phyloP scores from a whole-genome alignment of 1,140 invertebrate genomes.

The Lasioglossum baleicum region DNA sequence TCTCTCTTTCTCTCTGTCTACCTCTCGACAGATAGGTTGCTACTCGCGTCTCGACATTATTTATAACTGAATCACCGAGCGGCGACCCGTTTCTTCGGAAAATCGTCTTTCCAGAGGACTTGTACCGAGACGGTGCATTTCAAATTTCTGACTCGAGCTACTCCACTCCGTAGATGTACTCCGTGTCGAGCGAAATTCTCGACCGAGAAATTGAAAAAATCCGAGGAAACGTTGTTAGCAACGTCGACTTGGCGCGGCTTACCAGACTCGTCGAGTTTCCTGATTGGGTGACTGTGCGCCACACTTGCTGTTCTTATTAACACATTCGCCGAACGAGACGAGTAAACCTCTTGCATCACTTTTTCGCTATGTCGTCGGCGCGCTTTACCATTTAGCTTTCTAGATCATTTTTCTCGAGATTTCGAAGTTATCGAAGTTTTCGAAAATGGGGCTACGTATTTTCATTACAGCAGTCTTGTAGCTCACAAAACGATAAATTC shows the following conservation, averaged over 20 bases:
- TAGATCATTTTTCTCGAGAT: too few relatives aligned
- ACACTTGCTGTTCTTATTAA: too few relatives aligned
- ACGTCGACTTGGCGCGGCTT: not conserved
- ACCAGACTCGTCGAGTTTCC: not conserved
- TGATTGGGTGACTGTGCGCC: too few relatives aligned
- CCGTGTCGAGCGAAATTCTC: constrained; percentile 11
- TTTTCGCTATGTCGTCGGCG: too few relatives aligned
- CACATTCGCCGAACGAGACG: too few relatives aligned
- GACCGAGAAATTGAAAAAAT: not conserved
- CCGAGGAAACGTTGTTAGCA: not conserved
- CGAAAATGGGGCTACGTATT: too few relatives aligned
- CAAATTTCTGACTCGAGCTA: constrained; percentile 27
- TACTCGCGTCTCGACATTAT: constrained; percentile 65
- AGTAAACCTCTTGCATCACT: too few relatives aligned
- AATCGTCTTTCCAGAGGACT: constrained; percentile 47
- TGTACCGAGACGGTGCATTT: constrained; percentile 57
- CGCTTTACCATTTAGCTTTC: too few relatives aligned
- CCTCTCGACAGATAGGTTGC: constrained; percentile 52
- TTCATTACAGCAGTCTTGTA: too few relatives aligned
- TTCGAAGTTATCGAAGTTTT: too few relatives aligned
- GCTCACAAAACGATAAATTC: too few relatives aligned
- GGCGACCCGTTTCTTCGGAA: constrained; percentile 56
- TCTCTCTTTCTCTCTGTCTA: too few relatives aligned
- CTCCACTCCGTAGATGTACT: not conserved
- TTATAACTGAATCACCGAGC: constrained; percentile 59